A percentile compares a stretch with the other conserved stretches of the same genome.
phyloP scores from a whole-genome alignment of 2,113 vertebrate genomes.

The Embiotoca jacksoni region DNA sequence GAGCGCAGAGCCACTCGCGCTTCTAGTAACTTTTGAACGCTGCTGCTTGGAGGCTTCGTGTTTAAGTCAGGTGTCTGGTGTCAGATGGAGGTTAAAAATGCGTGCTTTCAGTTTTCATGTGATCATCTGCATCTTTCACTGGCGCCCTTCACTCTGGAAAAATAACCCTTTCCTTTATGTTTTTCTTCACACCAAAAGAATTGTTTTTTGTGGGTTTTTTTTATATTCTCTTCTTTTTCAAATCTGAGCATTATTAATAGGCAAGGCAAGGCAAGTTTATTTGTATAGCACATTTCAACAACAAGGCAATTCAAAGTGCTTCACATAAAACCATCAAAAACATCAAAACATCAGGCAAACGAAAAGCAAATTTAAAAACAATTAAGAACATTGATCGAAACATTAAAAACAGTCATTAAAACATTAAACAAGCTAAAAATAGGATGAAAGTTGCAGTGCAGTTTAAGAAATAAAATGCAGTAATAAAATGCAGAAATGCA shows the following conservation, averaged over 20 bases:
- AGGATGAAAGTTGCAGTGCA: too few species aligned
- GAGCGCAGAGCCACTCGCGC: slow-evolving; percentile 6
- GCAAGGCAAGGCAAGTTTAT: background rate
- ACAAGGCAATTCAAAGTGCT: too few species aligned
- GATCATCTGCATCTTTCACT: background rate
- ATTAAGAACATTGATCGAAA: too few species aligned
- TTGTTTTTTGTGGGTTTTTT: too few species aligned
- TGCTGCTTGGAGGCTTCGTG: background rate
- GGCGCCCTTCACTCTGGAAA: background rate
- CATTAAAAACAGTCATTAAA: too few species aligned
- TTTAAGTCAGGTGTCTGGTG: slow-evolving; percentile 8
- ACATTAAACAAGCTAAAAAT: too few species aligned
- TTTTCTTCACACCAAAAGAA: background rate
- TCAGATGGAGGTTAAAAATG: slow-evolving; percentile 8
- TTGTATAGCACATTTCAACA: too few species aligned
- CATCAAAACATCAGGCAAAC: too few species aligned
- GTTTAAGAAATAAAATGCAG: too few species aligned
- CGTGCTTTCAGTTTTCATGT: slow-evolving; percentile 13
- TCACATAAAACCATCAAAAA: too few species aligned
- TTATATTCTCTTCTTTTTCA: background rate
- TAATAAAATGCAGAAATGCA: too few species aligned
- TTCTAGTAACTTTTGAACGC: slow-evolving; percentile 1
- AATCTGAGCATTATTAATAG: background rate
- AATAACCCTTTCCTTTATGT: background rate
- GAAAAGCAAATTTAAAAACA: too few species aligned